Base-by-base conservation (phyloP, 2,797 vertebrate species). In the Poecilia picta region DNA sequence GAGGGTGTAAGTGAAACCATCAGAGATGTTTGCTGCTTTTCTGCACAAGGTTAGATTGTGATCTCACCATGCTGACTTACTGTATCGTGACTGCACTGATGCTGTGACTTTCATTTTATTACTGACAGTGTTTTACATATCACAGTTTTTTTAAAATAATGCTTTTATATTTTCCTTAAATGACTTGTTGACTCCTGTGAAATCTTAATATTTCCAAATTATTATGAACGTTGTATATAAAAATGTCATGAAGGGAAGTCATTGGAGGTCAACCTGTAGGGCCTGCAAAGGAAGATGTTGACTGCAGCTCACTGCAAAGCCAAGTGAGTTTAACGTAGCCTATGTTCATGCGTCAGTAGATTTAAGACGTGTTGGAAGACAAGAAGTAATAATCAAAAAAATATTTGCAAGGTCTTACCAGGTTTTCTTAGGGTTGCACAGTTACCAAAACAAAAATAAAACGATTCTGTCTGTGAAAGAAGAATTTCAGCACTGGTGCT, bases 261-360 rank as follows among this genome's bases (percentile, higher is more conserved):
- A 59, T 84, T 31, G 89, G 86, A 4, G 91, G 92, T 0, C 71
- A 0, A 0, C 74, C 25, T 33, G 89, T 84, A 0, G 12, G 12
- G 43, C 43, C 43, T 46, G 12, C 45, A 66, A 91, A 45, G 15
- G 70, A 93, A 25, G 85, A 94, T 11, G 94, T 90, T 82, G 82
- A 94, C 93, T 36, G 93, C 94, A 2, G 93, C 92, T 55, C 91
- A 93, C 78, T 95, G 95, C 81, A 0, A 78, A 0, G 39, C 20
- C 11, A 0, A 1, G 94, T 94, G 18, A 79, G 91, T 88, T 43
- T 64, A 68, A 23, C n/a, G 39, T 2, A 28, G 23, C 71, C 51
- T 39, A 64, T 28, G 5, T 57, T 73, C 11, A 18, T 5, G 16
- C 4, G 28, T 25, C 3, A 51, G 16, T 0, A 39, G 4, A 55